Evolutionary conservation across 2,113 vertebrate species (phyloP).

Genomic region (Irena cyanogastra): DNA sequence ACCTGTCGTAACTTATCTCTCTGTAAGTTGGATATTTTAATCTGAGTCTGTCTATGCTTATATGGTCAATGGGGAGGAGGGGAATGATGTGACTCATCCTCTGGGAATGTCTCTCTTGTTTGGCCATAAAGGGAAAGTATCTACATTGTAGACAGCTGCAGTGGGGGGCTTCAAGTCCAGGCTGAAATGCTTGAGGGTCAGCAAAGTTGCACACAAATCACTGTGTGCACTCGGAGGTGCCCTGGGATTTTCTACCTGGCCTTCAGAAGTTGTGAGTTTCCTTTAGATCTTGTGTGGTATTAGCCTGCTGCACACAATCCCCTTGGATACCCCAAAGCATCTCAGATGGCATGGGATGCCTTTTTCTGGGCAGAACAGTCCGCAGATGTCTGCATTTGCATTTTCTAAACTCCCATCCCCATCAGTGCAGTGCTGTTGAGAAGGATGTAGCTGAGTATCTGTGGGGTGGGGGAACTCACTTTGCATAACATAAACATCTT

Average conservation of each 20-base stretch:
- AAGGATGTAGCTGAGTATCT: neutral
- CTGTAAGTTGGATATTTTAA: neutral
- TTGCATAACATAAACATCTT: neutral
- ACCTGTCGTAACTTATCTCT: conserved; percentile 12
- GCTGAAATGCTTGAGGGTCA: neutral
- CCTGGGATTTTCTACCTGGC: neutral
- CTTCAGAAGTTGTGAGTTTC: neutral
- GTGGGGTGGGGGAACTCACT: neutral
- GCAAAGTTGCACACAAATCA: neutral
- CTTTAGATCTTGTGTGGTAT: neutral
- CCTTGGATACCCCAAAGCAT: neutral
- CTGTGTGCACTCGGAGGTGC: neutral
- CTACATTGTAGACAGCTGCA: neutral
- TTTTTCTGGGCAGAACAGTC: neutral
- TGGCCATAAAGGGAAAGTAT: neutral
- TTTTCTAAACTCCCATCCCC: neutral
- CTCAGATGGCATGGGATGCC: neutral
- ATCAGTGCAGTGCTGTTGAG: neutral
- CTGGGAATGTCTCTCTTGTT: neutral
- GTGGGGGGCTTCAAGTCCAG: neutral
- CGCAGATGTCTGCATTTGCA: neutral
- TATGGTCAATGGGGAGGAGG: neutral
- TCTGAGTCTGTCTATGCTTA: neutral
- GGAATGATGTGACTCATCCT: neutral
- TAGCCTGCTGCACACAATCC: neutral